A percentile compares a stretch with the other conserved stretches of the same genome.
These are phyloP conservation scores for Lanius ludovicianus DNA, from an alignment of 2,113 vertebrate species.

Conservation along the genomic window DNA sequence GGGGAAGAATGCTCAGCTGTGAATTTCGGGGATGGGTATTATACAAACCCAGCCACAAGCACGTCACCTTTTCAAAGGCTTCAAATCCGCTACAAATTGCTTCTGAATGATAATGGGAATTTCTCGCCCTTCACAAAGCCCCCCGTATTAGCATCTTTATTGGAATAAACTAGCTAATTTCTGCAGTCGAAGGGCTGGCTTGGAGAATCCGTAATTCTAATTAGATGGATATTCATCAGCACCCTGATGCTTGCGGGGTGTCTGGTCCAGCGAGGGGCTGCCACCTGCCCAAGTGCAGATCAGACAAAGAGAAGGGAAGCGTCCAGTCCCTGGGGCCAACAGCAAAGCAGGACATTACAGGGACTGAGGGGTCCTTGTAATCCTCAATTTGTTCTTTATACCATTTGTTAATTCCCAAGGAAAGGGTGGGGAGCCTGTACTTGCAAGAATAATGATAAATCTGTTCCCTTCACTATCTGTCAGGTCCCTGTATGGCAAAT, in stretches of 20 bases:
- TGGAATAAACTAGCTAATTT: slow-evolving; percentile 43
- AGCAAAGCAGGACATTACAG: neutral
- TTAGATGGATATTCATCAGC: slow-evolving; percentile 16
- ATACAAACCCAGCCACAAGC: slow-evolving; percentile 26
- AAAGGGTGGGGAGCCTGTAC: neutral
- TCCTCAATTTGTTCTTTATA: slow-evolving; percentile 27
- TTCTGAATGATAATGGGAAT: slow-evolving; percentile 48
- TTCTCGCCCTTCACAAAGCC: slow-evolving; percentile 14
- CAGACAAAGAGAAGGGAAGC: neutral
- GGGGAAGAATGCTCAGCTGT: slow-evolving; percentile 38
- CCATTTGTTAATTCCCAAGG: neutral
- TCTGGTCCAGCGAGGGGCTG: neutral
- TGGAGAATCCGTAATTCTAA: slow-evolving; percentile 3
- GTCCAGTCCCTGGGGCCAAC: neutral
- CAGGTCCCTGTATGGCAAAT: neutral
- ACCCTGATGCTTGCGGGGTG: neutral
- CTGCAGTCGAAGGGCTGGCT: neutral
- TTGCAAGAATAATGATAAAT: slow-evolving; percentile 1
- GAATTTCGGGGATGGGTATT: slow-evolving; percentile 10
- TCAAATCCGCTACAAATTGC: slow-evolving; percentile 52
- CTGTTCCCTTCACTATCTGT: neutral
- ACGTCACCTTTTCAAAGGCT: slow-evolving; percentile 53
- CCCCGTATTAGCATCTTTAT: slow-evolving; percentile 47
- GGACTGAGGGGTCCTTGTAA: neutral
- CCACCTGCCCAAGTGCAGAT: slow-evolving; percentile 2